These are phyloP conservation scores for Corbicula japonica DNA, from an alignment of 2,888 invertebrate species.

Conservation along the genomic window DNA sequence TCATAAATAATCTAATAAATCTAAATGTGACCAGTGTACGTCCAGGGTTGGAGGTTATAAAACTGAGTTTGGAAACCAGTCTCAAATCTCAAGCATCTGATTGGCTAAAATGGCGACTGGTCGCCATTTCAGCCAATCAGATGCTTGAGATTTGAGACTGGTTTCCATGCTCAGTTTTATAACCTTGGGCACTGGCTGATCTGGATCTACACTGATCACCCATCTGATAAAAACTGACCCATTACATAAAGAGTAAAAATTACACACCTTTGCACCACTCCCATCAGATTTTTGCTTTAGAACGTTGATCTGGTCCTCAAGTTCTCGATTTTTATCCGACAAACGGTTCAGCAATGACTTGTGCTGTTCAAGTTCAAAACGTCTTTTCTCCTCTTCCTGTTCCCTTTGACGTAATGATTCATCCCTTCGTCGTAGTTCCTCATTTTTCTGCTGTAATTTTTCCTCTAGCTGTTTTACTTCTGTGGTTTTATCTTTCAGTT, in stretches of 20 bases:
- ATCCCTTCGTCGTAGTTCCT: neutral
- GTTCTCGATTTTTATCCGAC: neutral
- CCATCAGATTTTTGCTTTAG: neutral
- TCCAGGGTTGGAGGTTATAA: too few species aligned
- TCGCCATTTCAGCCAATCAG: too few species aligned
- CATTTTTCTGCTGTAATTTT: constrained; percentile 22
- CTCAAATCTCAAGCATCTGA: too few species aligned
- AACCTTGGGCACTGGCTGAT: too few species aligned
- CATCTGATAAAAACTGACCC: neutral
- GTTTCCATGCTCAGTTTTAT: too few species aligned
- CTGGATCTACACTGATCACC: too few species aligned
- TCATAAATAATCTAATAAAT: too few species aligned
- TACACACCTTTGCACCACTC: neutral
- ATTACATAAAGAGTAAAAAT: neutral
- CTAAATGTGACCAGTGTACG: too few species aligned
- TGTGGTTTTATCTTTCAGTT: constrained; percentile 5
- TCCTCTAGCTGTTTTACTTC: constrained; percentile 21
- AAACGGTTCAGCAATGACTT: neutral
- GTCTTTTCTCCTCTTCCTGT: constrained; percentile 4
- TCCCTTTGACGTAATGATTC: neutral
- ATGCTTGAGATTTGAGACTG: too few species aligned
- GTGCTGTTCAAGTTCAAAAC: neutral
- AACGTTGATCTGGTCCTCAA: neutral
- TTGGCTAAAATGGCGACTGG: too few species aligned
- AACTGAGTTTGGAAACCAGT: too few species aligned